Base-by-base conservation (phyloP, 2,797 vertebrate genomes). In the Pangasius djambal region DNA sequence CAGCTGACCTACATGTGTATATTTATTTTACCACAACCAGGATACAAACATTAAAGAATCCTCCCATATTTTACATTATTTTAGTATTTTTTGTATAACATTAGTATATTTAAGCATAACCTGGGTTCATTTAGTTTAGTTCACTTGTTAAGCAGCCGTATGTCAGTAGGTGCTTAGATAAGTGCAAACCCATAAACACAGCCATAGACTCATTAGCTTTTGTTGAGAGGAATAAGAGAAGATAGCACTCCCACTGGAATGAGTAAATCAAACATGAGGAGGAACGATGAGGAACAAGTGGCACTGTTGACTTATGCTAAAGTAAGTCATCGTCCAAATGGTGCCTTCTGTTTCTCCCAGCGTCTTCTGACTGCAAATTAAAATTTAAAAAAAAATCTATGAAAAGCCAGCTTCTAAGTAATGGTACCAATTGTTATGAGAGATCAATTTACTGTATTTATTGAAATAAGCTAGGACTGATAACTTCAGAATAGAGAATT, bases 261-360 rank as follows among this genome's bases (percentile, higher is more conserved):
- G 59, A 83, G 59, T 44, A 83, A 82, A 61, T 61, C 79, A 77
- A 77, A 61, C 55, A 28, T n/a, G 69, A 34, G 52, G 25, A 72
- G 85, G 52, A 25, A 18, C 1, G 22, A 61, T 31, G n/a, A 61
- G 55, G 40, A 44, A 86, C 55, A 16, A 86, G 34, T 44, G 85
- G 86, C 28, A 34, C 28, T 52, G 86, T 63, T 87, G 86, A 77
- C 18, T 34, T 85, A 70, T 57, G 20, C 65, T 70, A 37, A 85
- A 85, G 44, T 70, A 25, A n/a, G 74, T 78, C 86, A 87, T 78
- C 40, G 1, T 31, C 72, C 40, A 87, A 75, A 87, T 78, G 55
- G 72, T 31, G 72, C 72, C 72, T 77, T 75, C 63, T 69, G 83
- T 59, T 81, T 81, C 31, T 34, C 31, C 20, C 57, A 18, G 34